phyloP scores from a whole-genome alignment of 2,113 vertebrate genomes.

The Sebastes fasciatus region DNA sequence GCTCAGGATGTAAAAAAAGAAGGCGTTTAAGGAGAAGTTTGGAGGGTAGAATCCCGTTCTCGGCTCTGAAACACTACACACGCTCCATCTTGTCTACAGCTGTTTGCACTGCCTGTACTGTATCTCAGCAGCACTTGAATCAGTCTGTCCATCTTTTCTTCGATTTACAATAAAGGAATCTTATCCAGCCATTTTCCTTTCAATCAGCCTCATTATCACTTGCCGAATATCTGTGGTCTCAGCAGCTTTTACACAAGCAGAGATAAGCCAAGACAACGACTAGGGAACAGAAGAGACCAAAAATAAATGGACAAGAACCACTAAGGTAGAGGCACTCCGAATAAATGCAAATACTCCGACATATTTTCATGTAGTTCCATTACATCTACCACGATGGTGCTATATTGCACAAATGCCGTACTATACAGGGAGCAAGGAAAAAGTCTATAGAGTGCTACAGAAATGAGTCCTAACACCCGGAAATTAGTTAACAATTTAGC shows the following conservation, averaged over 20 bases:
- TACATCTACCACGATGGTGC: neutral
- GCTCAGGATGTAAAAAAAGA: neutral
- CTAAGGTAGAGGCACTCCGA: neutral
- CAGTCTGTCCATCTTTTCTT: neutral
- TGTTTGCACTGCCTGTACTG: conserved; percentile 5
- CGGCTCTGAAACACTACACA: conserved; percentile 9
- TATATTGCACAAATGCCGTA: neutral
- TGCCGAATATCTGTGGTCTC: conserved; percentile 1
- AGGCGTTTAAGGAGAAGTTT: conserved; percentile 19
- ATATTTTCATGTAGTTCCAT: neutral
- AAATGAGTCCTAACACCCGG: too few species aligned
- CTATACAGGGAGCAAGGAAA: neutral
- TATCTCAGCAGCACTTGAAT: conserved; percentile 16
- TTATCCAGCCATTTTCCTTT: neutral
- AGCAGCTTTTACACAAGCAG: conserved; percentile 3
- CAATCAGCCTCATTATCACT: neutral
- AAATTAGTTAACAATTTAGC: too few species aligned
- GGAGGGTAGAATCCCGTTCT: neutral
- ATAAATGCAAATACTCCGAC: neutral
- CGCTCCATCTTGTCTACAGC: conserved; percentile 16
- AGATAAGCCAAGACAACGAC: neutral
- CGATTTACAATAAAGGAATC: neutral
- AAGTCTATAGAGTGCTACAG: too few species aligned
- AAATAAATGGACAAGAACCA: neutral
- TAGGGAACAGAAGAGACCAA: neutral